Evolutionary conservation across 2,113 vertebrate genomes (phyloP).

Genomic region (Serranochromis macrocephalus): DNA sequence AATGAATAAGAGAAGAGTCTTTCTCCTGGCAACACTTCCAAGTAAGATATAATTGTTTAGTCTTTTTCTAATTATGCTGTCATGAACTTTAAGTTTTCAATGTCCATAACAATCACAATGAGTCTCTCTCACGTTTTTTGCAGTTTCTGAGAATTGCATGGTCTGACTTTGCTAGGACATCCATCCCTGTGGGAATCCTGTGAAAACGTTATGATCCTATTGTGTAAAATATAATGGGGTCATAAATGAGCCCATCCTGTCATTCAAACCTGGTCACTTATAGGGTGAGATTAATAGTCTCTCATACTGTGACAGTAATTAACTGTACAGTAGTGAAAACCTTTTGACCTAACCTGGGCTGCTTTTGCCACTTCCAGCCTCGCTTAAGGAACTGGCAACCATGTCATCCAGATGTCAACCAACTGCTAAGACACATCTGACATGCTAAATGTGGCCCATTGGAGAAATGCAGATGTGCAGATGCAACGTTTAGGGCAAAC

Average conservation of each 20-base stretch:
- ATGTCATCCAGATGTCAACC: background rate
- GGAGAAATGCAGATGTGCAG: background rate
- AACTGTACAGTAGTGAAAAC: background rate
- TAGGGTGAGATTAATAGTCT: background rate
- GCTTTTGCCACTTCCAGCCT: background rate
- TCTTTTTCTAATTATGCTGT: background rate
- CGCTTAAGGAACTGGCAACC: background rate
- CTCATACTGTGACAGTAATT: background rate
- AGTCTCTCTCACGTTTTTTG: background rate
- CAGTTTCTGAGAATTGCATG: background rate
- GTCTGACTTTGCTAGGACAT: background rate
- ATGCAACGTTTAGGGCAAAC: background rate
- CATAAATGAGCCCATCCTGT: background rate
- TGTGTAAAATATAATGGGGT: background rate
- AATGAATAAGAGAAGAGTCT: background rate
- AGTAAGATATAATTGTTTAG: background rate
- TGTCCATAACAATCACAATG: background rate
- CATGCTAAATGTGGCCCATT: background rate
- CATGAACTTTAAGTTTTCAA: rapidly evolving
- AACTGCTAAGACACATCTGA: background rate
- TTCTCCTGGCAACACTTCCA: background rate
- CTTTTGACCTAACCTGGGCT: background rate
- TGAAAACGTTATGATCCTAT: background rate
- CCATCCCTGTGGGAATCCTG: background rate
- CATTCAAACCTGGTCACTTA: background rate